These are phyloP conservation scores for Valencia hispanica DNA, from an alignment of 2,797 vertebrate species.

Conservation along the genomic window DNA sequence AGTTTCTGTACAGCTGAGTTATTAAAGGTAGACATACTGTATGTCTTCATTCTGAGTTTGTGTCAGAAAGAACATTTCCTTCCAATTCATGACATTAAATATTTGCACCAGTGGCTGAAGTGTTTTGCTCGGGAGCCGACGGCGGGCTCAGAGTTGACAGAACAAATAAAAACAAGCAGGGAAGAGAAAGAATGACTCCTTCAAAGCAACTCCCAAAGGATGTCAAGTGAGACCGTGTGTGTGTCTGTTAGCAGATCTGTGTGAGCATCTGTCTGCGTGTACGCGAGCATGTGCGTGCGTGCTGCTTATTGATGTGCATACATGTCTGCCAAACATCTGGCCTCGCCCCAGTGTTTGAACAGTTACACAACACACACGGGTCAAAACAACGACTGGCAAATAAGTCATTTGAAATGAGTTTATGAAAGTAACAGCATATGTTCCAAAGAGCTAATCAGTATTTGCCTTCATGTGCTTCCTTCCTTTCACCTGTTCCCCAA, in stretches of 20 bases:
- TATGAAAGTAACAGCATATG: constrained; percentile 62
- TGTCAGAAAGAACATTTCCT: constrained; percentile 18
- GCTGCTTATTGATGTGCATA: constrained; percentile 66
- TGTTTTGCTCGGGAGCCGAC: constrained; percentile 51
- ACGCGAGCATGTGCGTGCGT: constrained; percentile 24
- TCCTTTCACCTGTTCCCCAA: constrained; percentile 34
- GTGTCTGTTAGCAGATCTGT: neutral
- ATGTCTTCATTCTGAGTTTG: neutral
- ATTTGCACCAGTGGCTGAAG: constrained; percentile 52
- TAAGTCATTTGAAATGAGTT: constrained; percentile 67
- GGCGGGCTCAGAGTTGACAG: constrained; percentile 52
- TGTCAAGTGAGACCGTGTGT: constrained; percentile 20
- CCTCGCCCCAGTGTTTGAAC: constrained; percentile 67
- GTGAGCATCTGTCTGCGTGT: constrained; percentile 39
- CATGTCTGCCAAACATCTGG: constrained; percentile 76
- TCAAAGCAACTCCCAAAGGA: constrained; percentile 47
- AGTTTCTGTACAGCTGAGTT: neutral
- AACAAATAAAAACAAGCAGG: constrained; percentile 64
- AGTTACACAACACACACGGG: constrained; percentile 69
- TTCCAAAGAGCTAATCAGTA: constrained; percentile 57
- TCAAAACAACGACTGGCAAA: constrained; percentile 74
- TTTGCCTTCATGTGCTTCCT: constrained; percentile 58
- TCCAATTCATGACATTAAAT: constrained; percentile 48
- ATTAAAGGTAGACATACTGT: neutral
- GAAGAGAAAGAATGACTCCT: constrained; percentile 21